Conservation (phyloP, 2,797 vertebrate species). For the Gymnoscopelus microlampas region DNA sequence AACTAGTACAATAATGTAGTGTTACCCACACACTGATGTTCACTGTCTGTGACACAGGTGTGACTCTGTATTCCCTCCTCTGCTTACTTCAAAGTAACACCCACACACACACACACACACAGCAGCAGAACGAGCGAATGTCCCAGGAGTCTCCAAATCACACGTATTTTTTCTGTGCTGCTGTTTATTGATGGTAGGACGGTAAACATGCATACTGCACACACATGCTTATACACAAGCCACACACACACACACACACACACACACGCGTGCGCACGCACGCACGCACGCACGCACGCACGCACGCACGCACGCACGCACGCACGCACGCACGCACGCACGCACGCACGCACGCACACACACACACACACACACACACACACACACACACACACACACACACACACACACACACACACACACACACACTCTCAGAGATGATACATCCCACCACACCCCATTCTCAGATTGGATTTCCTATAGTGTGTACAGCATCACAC, state of each 20-base stretch:
- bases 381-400: too few relatives aligned
- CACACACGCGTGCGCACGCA: background rate
- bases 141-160: slow-evolving; percentile 32
- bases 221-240: slow-evolving; percentile 17
- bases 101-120: slow-evolving; percentile 38
- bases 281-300: slow-evolving; percentile 6
- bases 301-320: background rate
- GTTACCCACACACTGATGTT: slow-evolving; percentile 7
- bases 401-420: too few relatives aligned
- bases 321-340: background rate
- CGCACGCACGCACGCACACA: too few relatives aligned
- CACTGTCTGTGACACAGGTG: slow-evolving; percentile 52
- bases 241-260: slow-evolving; percentile 8
- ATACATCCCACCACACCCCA: too few relatives aligned
- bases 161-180: slow-evolving; percentile 23
- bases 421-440: too few relatives aligned
- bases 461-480: too few relatives aligned
- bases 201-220: background rate
- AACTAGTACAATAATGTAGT: too few relatives aligned
- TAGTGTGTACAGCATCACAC: too few relatives aligned
- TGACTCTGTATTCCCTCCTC: slow-evolving; percentile 39
- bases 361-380: too few relatives aligned
- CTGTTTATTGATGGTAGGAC: slow-evolving; percentile 5
- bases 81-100: slow-evolving; percentile 53
- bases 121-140: slow-evolving; percentile 28